Percentiles rank a stretch among this genome's conserved stretches.
These are phyloP conservation scores for Rhingia campestris DNA, from an alignment of 2,888 invertebrate genomes.

Conservation along the genomic window DNA sequence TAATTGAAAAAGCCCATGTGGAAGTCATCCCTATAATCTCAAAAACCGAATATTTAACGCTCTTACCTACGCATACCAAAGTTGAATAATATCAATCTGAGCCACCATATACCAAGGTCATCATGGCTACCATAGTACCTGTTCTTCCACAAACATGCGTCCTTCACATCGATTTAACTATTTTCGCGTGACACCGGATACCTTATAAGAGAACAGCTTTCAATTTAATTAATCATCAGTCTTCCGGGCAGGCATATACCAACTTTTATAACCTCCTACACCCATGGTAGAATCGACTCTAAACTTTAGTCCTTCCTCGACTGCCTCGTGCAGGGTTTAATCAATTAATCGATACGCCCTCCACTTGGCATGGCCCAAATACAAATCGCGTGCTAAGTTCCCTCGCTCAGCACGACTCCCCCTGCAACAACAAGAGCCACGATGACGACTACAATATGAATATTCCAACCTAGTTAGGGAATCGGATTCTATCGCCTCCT, in stretches of 20 bases:
- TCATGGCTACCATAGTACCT: too few relatives aligned
- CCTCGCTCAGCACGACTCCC: conserved; percentile 9
- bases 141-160: background rate
- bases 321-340: conserved; percentile 41
- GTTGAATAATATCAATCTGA: too few relatives aligned
- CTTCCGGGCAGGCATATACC: background rate
- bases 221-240: conserved; percentile 26
- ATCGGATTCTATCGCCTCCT: conserved; percentile 46
- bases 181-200: conserved; percentile 23
- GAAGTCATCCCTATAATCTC: too few relatives aligned
- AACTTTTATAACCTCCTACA: background rate
- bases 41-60: too few relatives aligned
- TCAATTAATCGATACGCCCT: conserved; percentile 71
- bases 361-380: conserved; percentile 53
- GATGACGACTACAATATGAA: conserved; percentile 34
- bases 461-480: conserved; percentile 50
- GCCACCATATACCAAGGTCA: too few relatives aligned
- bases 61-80: too few relatives aligned
- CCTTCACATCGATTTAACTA: conserved; percentile 15
- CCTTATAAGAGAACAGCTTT: conserved; percentile 16
- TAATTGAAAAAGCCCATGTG: too few relatives aligned
- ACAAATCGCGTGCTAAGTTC: conserved; percentile 64
- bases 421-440: too few relatives aligned
- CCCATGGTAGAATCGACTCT: conserved; percentile 1
- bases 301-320: conserved; percentile 7